Conservation (phyloP, 2,888 invertebrate genomes). For the Heterodera filipjevi region DNA sequence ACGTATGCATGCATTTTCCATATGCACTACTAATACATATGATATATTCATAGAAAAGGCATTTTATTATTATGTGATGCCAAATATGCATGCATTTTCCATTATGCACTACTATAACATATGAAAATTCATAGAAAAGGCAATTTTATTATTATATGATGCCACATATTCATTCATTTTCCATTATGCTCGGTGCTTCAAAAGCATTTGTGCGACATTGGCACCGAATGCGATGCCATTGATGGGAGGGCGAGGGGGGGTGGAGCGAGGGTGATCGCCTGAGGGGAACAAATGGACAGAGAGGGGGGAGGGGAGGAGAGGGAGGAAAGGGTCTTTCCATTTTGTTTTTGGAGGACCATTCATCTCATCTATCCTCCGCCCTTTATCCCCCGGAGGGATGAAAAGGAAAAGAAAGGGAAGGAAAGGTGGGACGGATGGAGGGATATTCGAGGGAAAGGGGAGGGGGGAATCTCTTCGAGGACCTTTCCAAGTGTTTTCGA, state of each 20-base stretch:
- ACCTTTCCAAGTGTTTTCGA: constrained; percentile 4
- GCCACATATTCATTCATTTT: no score
- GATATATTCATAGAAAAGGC: no score
- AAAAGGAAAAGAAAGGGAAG: not conserved
- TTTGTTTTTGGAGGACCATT: not conserved
- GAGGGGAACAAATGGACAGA: not conserved
- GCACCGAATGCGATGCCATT: constrained; percentile 1
- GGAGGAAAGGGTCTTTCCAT: not conserved
- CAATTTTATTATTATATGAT: no score
- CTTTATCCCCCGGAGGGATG: constrained; percentile 2
- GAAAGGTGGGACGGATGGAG: not conserved
- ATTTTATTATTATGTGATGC: no score
- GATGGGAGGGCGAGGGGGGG: no score
- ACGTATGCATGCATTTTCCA: no score
- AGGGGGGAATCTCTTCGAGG: not conserved
- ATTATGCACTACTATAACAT: no score
- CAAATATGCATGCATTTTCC: no score
- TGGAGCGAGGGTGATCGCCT: no score
- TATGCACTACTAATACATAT: no score
- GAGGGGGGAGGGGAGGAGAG: no score
- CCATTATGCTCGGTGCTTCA: not conserved
- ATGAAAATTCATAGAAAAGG: no score
- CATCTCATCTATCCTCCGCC: not conserved
- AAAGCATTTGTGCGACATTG: constrained; percentile 6
- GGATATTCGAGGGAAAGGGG: not conserved